These are phyloP conservation scores for Mythimna impura DNA, from an alignment of 2,888 invertebrate genomes.

Conservation along the genomic window DNA sequence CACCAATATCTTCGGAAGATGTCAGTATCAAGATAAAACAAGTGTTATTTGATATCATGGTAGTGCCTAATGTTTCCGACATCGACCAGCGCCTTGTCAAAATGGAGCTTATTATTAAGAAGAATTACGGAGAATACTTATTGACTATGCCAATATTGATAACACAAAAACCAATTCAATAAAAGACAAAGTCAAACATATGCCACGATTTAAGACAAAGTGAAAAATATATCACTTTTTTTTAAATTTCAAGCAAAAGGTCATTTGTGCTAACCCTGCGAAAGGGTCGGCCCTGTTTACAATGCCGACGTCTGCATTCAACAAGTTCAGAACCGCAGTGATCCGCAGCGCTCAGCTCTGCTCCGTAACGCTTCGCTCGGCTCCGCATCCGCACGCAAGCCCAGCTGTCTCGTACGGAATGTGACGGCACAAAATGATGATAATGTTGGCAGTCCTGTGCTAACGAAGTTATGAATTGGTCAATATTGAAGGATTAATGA, in stretches of 20 bases:
- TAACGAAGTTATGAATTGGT: constrained; percentile 40
- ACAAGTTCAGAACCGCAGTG: constrained; percentile 63
- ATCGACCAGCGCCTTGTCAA: too few relatives aligned
- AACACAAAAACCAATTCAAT: too few relatives aligned
- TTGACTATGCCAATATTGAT: too few relatives aligned
- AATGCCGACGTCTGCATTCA: constrained; percentile 61
- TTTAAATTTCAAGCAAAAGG: background rate
- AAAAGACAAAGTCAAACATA: background rate
- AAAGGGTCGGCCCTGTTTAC: constrained; percentile 42
- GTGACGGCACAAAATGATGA: constrained; percentile 39
- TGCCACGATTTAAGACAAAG: background rate
- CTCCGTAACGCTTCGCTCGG: constrained; percentile 4
- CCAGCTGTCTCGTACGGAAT: constrained; percentile 14
- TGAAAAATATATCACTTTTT: background rate
- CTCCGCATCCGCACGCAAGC: constrained; percentile 3
- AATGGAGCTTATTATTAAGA: too few relatives aligned
- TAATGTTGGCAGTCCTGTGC: constrained; percentile 29
- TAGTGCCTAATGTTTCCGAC: too few relatives aligned
- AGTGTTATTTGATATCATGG: too few relatives aligned
- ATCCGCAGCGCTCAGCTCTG: constrained; percentile 30
- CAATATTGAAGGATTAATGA: constrained; percentile 25
- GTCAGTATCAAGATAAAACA: too few relatives aligned
- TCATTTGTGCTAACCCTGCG: constrained; percentile 24
- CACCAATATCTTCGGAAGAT: too few relatives aligned
- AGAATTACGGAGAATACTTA: too few relatives aligned